Evolutionary conservation across 37 sponge, comb jelly and placozoan species (phyloP).

Genomic region (Cliona cf. orientalis): DNA sequence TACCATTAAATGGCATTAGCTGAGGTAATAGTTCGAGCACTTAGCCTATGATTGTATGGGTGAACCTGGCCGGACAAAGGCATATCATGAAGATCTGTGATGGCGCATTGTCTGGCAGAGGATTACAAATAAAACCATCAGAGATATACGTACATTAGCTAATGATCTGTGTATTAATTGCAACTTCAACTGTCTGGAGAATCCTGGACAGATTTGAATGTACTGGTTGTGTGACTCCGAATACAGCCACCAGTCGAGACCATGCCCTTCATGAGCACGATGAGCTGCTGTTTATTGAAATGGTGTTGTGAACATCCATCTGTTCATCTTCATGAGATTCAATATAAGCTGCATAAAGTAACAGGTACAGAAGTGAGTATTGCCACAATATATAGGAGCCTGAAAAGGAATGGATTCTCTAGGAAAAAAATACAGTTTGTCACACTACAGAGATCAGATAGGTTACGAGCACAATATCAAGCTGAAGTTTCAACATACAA

Average conservation of each 20-base stretch:
- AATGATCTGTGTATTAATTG: too few relatives aligned
- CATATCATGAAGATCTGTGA: background rate
- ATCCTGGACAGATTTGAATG: background rate
- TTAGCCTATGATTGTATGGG: too few relatives aligned
- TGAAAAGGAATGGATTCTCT: too few relatives aligned
- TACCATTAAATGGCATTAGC: too few relatives aligned
- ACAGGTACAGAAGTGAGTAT: too few relatives aligned
- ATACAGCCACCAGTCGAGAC: background rate
- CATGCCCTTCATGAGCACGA: background rate
- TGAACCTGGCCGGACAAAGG: constrained; percentile 4
- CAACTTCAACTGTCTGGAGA: background rate
- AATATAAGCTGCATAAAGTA: too few relatives aligned
- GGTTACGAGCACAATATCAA: background rate
- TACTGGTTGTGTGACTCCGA: background rate
- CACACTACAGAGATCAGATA: too few relatives aligned
- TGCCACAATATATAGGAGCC: too few relatives aligned
- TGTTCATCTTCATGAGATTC: too few relatives aligned
- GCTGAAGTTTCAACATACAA: background rate
- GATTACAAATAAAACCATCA: background rate
- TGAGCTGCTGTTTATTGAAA: background rate
- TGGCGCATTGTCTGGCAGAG: background rate
- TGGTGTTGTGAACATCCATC: background rate
- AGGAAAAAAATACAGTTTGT: too few relatives aligned
- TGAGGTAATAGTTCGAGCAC: too few relatives aligned
- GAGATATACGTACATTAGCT: too few relatives aligned